Percentiles rank a stretch among this genome's conserved stretches.
These are phyloP conservation scores for Alauda arvensis DNA, from an alignment of 2,797 vertebrate species.

Conservation along the genomic window DNA sequence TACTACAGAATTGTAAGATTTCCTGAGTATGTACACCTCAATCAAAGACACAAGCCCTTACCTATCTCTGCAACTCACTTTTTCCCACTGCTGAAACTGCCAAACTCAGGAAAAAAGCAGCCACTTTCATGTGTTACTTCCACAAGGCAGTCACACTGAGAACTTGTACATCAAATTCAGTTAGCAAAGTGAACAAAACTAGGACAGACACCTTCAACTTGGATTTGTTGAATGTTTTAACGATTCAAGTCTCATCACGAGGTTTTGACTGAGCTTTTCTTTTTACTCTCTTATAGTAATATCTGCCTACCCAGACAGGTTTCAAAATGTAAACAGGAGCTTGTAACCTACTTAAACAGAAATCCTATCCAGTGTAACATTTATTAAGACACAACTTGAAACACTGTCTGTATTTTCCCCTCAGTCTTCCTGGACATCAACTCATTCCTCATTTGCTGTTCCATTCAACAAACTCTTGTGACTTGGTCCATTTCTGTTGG, in stretches of 20 bases:
- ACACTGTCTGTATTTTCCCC: background rate
- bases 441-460: background rate
- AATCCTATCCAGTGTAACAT: background rate
- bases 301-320: background rate
- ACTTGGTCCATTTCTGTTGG: background rate
- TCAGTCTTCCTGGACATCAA: background rate
- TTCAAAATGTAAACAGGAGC: background rate
- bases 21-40: background rate
- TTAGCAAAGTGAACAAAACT: background rate
- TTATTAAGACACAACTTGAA: background rate
- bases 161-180: background rate
- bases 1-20: background rate
- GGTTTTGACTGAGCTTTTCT: background rate
- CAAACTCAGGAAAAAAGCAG: background rate
- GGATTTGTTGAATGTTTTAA: background rate
- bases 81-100: background rate
- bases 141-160: background rate
- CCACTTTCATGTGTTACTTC: background rate
- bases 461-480: background rate
- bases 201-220: background rate
- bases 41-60: background rate
- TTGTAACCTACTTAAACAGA: background rate
- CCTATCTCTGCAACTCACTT: background rate
- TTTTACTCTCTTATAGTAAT: background rate
- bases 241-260: background rate